Conservation (phyloP, 2,888 invertebrate genomes). For the Campopleginae sp. region DNA sequence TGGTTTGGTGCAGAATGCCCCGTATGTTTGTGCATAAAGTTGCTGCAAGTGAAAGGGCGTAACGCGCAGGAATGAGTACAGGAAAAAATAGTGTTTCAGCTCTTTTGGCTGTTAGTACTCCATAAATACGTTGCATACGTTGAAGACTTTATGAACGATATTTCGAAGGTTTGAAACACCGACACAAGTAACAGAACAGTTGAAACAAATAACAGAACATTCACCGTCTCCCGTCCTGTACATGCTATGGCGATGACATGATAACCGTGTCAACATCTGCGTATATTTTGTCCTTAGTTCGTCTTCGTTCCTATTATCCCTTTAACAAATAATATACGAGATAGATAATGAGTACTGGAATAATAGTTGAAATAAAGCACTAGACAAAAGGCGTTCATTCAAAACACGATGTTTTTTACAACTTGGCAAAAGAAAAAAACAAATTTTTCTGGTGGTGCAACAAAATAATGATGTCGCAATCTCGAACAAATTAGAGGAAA, state of each 20-base stretch:
- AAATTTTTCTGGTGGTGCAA: neutral
- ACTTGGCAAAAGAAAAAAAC: neutral
- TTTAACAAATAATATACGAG: constrained; percentile 30
- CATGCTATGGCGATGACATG: constrained; percentile 35
- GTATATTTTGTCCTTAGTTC: constrained; percentile 24
- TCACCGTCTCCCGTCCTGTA: neutral
- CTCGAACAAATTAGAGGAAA: neutral
- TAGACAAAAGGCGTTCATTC: neutral
- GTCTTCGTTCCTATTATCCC: constrained; percentile 33
- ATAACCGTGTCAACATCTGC: constrained; percentile 48
- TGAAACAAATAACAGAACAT: constrained; percentile 49
- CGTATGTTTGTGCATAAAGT: neutral
- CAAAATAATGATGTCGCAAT: neutral
- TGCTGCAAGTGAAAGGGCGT: constrained; percentile 4
- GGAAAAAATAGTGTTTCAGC: neutral
- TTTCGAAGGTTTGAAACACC: constrained; percentile 37
- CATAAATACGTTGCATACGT: neutral
- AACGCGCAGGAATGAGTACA: neutral
- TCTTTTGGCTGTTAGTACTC: constrained; percentile 21
- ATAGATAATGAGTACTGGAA: constrained; percentile 23
- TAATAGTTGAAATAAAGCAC: neutral
- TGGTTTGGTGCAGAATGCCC: neutral
- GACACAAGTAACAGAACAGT: no score
- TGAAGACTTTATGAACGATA: constrained; percentile 1
- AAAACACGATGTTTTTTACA: neutral